Evolutionary conservation across 2,113 vertebrate species (phyloP).

Genomic region (Hyaena hyaena): DNA sequence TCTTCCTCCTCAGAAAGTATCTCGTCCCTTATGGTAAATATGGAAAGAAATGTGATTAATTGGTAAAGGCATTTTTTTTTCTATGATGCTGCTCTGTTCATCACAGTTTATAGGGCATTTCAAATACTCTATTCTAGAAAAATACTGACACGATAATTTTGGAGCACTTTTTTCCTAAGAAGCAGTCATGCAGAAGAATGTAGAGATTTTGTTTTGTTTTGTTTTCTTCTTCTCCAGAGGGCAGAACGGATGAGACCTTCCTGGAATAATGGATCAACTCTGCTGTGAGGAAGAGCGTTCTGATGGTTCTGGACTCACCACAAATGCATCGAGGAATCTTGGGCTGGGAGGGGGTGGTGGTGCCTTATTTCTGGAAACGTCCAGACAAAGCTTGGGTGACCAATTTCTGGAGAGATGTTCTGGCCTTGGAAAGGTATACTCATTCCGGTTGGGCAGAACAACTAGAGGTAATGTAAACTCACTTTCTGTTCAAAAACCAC

Average conservation of each 20-base stretch:
- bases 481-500: neutral
- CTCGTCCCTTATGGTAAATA: neutral
- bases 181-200: neutral
- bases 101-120: neutral
- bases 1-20: neutral
- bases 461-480: neutral
- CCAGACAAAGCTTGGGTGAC: neutral
- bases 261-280: neutral
- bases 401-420: neutral
- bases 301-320: neutral
- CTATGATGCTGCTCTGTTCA: neutral
- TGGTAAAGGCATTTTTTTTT: neutral
- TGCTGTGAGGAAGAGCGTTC: fast-evolving
- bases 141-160: neutral
- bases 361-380: neutral
- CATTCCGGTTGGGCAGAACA: neutral
- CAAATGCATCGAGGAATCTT: neutral
- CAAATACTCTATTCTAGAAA: neutral
- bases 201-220: neutral
- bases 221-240: neutral
- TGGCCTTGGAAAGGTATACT: neutral
- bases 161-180: neutral
- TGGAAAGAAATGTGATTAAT: neutral
- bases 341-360: neutral
- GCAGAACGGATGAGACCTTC: neutral